Evolutionary conservation across 2,113 vertebrate genomes (phyloP), one percentile per base, ranked within the genome.

Genomic region (Rhipidura dahli): DNA sequence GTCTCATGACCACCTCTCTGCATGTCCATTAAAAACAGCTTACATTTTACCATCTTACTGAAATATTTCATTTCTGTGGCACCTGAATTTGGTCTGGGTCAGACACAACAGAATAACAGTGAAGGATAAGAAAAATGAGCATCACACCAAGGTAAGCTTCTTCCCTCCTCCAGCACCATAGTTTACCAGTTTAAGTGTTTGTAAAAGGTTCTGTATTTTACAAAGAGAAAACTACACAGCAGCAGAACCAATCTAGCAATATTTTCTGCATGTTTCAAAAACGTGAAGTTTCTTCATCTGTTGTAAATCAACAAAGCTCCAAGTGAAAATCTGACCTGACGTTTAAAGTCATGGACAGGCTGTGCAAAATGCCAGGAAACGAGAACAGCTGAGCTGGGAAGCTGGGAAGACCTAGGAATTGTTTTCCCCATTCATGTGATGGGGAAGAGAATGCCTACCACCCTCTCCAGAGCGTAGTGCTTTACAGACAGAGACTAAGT

Each of bases 241-340:
- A 90, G n/a, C n/a, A 93, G 31, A 93, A 60, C 11, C 5, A 71
- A 40, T 6, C 22, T n/a, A 51, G 9, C 4, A n/a, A 56, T 53
- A 12, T 1, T 60, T 89, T 81, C 35, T 40, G 3, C 12, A 11
- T 4, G 2, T 54, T 64, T 87, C 57, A 85, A 87, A 85, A 65
- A 39, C 0, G 1, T 31, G 12, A 6, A 1, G 0, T 56, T 82
- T 82, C 20, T 87, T 87, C 30, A 44, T 70, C 28, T 75, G 13
- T 13, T 31, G 7, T 42, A 83, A 87, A 76, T 44, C 35, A 89
- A 39, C 42, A 72, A 26, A 81, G 2, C 6, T 71, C 17, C 8
- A 26, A 78, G 16, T 47, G 50, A 90, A 89, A 87, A 73, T 77
- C 18, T 87, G 59, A 65, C 54, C 54, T 69, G 68, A 59, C 27